These are phyloP conservation scores for Potamilus streckersoni DNA, from an alignment of 1,140 invertebrate species.

Conservation along the genomic window DNA sequence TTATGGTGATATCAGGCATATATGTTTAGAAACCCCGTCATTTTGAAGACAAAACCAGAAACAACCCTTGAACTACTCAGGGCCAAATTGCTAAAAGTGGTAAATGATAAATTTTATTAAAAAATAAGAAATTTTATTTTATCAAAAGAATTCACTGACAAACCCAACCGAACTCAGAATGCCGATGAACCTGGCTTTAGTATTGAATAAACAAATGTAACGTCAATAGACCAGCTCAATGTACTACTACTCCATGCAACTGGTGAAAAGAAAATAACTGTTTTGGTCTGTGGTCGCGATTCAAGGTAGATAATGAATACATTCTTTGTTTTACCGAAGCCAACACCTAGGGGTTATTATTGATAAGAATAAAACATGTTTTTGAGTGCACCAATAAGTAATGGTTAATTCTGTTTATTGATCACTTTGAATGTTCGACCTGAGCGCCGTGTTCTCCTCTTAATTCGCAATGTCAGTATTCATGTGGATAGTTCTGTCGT, in stretches of 20 bases:
- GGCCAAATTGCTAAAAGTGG: slow-evolving; percentile 2
- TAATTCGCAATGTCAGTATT: slow-evolving; percentile 16
- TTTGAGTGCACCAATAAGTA: slow-evolving; percentile 28
- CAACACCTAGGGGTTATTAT: slow-evolving; percentile 23
- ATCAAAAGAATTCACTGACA: slow-evolving; percentile 5
- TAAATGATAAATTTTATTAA: slow-evolving; percentile 5
- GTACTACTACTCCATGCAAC: slow-evolving; percentile 7
- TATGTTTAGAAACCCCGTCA: too few species aligned
- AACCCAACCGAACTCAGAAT: slow-evolving; percentile 18
- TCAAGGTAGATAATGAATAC: slow-evolving; percentile 18
- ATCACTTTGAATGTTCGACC: slow-evolving; percentile 27
- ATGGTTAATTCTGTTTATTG: slow-evolving; percentile 27
- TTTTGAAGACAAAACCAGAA: not conserved
- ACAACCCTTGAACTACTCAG: slow-evolving; percentile 6
- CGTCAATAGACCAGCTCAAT: slow-evolving; percentile 15
- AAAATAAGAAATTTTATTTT: slow-evolving; percentile 10
- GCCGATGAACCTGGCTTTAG: slow-evolving; percentile 23
- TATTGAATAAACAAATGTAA: slow-evolving; percentile 12
- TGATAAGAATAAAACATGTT: slow-evolving; percentile 5
- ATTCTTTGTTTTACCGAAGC: slow-evolving; percentile 25
- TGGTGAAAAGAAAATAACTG: slow-evolving; percentile 17
- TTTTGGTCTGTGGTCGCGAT: slow-evolving; percentile 19
- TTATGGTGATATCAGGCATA: too few species aligned
- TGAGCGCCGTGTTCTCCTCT: slow-evolving; percentile 11
- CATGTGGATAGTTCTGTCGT: slow-evolving; percentile 2